phyloP scores from a whole-genome alignment of 2,888 invertebrate species.

The Hydrotaea diabolus region DNA sequence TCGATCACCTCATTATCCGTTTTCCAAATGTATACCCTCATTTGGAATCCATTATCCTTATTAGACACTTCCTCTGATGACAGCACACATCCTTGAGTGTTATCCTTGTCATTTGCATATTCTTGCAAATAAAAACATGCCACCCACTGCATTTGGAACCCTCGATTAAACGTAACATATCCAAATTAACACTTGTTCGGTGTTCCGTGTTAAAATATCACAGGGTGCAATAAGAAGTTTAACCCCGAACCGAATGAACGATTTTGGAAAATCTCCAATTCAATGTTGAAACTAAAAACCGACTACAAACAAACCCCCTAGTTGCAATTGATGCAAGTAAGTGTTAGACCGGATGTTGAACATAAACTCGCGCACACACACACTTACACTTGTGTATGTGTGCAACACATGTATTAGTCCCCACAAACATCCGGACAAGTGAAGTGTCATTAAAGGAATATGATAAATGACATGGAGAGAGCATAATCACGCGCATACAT shows the following conservation, averaged over 20 bases:
- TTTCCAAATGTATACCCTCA: no score
- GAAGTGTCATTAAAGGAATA: neutral
- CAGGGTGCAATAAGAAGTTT: neutral
- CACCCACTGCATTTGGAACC: no score
- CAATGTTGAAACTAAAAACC: neutral
- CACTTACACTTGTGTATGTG: slow-evolving; percentile 1
- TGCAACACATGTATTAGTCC: neutral
- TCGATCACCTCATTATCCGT: no score
- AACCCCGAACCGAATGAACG: neutral
- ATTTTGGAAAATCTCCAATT: slow-evolving; percentile 11
- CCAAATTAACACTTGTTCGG: no score
- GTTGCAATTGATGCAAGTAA: neutral
- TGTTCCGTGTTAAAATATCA: no score
- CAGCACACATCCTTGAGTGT: neutral
- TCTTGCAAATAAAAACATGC: no score
- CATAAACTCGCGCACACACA: neutral
- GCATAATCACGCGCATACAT: no score
- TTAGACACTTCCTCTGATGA: neutral
- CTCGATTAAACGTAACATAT: no score
- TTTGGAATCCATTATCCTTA: neutral
- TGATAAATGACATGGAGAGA: neutral
- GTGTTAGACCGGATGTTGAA: neutral
- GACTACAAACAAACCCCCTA: neutral
- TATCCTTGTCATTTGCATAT: no score
- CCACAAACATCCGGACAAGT: neutral